Percentiles rank a stretch among this genome's conserved stretches.
These are phyloP conservation scores for Drosophila flavopinicola DNA, from an alignment of 2,888 invertebrate genomes.

Conservation along the genomic window DNA sequence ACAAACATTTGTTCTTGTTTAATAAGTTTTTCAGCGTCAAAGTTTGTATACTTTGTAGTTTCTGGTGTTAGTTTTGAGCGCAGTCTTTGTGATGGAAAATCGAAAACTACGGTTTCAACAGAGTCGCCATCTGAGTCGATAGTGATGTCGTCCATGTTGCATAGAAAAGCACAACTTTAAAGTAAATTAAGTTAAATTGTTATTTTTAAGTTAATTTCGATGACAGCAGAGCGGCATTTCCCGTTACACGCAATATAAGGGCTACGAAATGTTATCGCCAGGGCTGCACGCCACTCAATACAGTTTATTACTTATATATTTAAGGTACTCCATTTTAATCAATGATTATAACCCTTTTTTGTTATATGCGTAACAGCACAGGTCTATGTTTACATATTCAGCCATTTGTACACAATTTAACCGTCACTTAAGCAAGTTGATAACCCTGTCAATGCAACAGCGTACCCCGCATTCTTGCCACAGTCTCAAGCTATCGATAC, in stretches of 20 bases:
- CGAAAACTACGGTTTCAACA: background rate
- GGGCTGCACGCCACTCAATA: constrained; percentile 15
- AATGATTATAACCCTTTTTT: too few relatives aligned
- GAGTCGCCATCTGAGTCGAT: background rate
- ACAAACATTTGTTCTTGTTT: background rate
- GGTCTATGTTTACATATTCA: background rate
- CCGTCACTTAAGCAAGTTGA: background rate
- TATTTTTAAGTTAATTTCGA: background rate
- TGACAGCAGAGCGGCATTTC: background rate
- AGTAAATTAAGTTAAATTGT: too few relatives aligned
- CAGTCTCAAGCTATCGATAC: constrained; percentile 6
- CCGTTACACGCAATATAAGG: constrained; percentile 3
- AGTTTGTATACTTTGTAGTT: background rate
- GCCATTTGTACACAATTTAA: background rate
- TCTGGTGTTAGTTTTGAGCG: background rate
- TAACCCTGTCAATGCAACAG: constrained; percentile 1
- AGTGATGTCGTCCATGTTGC: background rate
- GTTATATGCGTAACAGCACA: too few relatives aligned
- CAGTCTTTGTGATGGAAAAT: background rate
- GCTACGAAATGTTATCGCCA: background rate
- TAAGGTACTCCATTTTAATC: too few relatives aligned
- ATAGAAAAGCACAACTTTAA: too few relatives aligned
- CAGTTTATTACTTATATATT: too few relatives aligned
- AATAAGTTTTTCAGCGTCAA: background rate
- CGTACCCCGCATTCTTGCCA: constrained; percentile 16